These are phyloP conservation scores for Mobula hypostoma DNA, from an alignment of 2,113 vertebrate species.

Conservation along the genomic window DNA sequence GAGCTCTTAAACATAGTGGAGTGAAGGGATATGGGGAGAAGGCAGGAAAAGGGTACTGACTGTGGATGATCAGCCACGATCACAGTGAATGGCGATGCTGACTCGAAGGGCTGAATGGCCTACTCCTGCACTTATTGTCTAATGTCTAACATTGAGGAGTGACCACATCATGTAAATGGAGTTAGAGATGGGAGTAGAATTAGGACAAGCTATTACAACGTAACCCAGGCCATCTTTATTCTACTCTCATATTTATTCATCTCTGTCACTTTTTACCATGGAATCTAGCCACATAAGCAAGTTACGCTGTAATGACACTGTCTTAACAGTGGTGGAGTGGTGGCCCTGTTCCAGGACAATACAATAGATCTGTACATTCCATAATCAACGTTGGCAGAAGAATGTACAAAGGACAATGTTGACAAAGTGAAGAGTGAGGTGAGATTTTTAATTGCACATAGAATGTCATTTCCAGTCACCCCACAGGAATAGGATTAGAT, in stretches of 20 bases:
- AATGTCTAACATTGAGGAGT: not conserved
- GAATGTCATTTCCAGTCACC: no score
- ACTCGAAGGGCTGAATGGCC: no score
- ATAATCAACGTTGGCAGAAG: not conserved
- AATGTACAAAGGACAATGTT: not conserved
- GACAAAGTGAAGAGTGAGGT: not conserved
- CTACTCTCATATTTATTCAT: not conserved
- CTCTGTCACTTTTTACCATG: not conserved
- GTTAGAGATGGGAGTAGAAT: not conserved
- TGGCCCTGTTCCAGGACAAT: not conserved
- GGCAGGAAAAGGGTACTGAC: no score
- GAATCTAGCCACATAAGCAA: not conserved
- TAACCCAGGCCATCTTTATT: not conserved
- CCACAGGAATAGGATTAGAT: no score
- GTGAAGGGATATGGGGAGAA: no score
- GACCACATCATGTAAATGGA: not conserved
- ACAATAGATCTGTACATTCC: not conserved
- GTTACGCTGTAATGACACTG: not conserved
- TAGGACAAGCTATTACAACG: not conserved
- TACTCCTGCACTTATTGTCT: no score
- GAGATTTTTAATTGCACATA: not conserved
- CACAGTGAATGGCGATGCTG: no score
- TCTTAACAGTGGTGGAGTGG: not conserved
- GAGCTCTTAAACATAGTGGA: no score
- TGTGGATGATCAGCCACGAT: no score